A percentile compares a stretch with the other conserved stretches of the same genome.
Conservation (phyloP, 2,888 invertebrate species). For the Scaptomyza parva region DNA sequence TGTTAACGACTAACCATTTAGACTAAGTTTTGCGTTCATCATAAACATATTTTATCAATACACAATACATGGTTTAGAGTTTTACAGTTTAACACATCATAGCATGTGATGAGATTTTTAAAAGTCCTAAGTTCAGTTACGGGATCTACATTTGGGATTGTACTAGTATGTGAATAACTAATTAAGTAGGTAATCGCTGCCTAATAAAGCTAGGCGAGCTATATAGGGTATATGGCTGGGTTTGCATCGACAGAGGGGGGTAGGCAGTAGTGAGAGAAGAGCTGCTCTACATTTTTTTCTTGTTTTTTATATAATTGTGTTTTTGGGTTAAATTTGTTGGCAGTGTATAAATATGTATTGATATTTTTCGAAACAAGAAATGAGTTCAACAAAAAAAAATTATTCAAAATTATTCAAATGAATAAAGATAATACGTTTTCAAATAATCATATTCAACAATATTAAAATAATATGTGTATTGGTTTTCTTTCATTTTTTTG, state of each 20-base stretch:
- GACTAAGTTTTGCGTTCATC: conserved; percentile 65
- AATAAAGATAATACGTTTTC: neutral
- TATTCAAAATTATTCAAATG: neutral
- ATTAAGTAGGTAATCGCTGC: conserved; percentile 41
- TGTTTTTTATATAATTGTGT: conserved; percentile 14
- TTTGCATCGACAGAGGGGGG: conserved; percentile 33
- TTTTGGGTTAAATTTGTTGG: conserved; percentile 36
- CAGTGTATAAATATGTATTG: conserved; percentile 62
- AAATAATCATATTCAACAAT: conserved; percentile 5
- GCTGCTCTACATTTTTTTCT: conserved; percentile 35
- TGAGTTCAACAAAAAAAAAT: neutral
- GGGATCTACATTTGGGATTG: conserved; percentile 47
- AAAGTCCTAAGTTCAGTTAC: conserved; percentile 57
- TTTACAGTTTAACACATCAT: conserved; percentile 63
- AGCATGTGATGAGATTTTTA: conserved; percentile 38
- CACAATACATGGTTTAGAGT: conserved; percentile 75
- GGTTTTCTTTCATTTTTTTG: conserved; percentile 15
- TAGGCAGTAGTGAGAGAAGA: conserved; percentile 21
- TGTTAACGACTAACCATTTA: conserved; percentile 73
- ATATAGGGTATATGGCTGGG: conserved; percentile 17
- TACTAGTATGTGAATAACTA: conserved; percentile 23
- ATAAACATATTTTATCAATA: conserved; percentile 67
- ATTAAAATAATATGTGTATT: conserved; percentile 4
- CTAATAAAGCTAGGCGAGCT: conserved; percentile 33
- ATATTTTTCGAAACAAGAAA: conserved; percentile 48